A percentile compares a stretch with the other conserved stretches of the same genome.
These are phyloP conservation scores for Scaptomyza hsui DNA, from an alignment of 1,140 invertebrate species.

Conservation along the genomic window DNA sequence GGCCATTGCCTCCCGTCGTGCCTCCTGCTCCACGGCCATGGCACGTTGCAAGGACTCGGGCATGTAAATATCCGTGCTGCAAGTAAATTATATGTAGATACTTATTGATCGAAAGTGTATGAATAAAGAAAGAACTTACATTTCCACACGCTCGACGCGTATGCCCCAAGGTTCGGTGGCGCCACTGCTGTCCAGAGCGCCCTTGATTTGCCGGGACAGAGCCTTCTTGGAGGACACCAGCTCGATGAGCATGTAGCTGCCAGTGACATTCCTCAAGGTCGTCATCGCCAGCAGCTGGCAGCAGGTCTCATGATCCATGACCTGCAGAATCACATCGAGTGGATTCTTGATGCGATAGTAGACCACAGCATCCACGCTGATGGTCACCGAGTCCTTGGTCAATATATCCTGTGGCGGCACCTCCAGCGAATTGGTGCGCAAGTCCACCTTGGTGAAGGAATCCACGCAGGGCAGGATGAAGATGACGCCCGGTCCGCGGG, in stretches of 20 bases:
- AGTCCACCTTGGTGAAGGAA: conserved; percentile 92
- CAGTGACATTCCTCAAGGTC: conserved; percentile 94
- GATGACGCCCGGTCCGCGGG: conserved; percentile 91
- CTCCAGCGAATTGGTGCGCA: conserved; percentile 87
- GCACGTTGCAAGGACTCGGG: conserved; percentile 92
- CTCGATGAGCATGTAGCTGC: conserved; percentile 92
- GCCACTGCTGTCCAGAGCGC: conserved; percentile 84
- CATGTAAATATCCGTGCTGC: conserved; percentile 94
- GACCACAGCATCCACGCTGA: conserved; percentile 95
- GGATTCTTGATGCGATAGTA: conserved; percentile 93
- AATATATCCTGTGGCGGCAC: conserved; percentile 89
- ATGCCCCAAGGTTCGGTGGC: conserved; percentile 98
- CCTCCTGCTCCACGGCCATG: conserved; percentile 95
- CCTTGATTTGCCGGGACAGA: conserved; percentile 86
- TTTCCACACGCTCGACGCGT: conserved; percentile 97
- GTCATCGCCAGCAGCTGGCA: conserved; percentile 93
- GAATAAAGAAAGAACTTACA: conserved; percentile 87
- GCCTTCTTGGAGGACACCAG: conserved; percentile 91
- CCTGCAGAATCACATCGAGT: conserved; percentile 90
- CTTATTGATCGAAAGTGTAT: no score
- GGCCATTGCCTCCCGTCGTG: conserved; percentile 89
- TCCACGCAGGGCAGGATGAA: conserved; percentile 96
- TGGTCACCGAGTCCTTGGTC: conserved; percentile 96
- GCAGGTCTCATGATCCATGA: conserved; percentile 90
- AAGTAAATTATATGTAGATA: background rate